A percentile compares a stretch with the other conserved stretches of the same genome.
phyloP scores from a whole-genome alignment of 2,797 vertebrate species.

The Pseudochirops corinnae region DNA sequence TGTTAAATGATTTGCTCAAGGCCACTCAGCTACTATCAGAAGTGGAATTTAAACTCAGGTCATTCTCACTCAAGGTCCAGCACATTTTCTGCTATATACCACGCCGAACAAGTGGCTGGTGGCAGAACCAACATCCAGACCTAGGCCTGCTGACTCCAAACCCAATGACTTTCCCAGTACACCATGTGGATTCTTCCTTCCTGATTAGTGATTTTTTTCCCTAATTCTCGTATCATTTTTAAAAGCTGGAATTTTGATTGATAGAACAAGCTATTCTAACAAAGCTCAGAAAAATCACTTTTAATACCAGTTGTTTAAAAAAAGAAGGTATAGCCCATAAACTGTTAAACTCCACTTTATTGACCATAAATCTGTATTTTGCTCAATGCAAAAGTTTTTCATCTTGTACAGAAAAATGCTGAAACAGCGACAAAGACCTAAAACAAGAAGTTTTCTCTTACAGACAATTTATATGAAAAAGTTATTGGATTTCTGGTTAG shows the following conservation, averaged over 20 bases:
- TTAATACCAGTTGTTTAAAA: constrained; percentile 85
- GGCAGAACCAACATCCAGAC: background rate
- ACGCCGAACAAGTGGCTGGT: background rate
- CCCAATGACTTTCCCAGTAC: background rate
- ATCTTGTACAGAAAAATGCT: constrained; percentile 88
- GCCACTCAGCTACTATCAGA: background rate
- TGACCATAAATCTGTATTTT: constrained; percentile 91
- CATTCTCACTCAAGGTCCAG: background rate
- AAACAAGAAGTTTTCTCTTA: constrained; percentile 89
- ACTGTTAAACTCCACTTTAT: constrained; percentile 88
- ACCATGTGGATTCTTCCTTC: background rate
- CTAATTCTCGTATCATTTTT: constrained; percentile 70
- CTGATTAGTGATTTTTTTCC: constrained; percentile 41
- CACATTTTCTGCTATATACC: background rate
- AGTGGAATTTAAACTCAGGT: background rate
- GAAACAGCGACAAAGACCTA: constrained; percentile 87
- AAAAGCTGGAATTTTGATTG: constrained; percentile 76
- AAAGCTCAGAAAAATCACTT: constrained; percentile 84
- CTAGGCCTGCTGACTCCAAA: background rate
- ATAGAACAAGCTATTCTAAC: constrained; percentile 71
- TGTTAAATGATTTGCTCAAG: background rate
- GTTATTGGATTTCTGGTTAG: constrained; percentile 88
- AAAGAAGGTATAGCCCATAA: constrained; percentile 85
- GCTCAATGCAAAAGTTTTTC: constrained; percentile 90
- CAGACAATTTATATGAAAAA: constrained; percentile 88